Base-by-base conservation (phyloP, 2,113 vertebrate species). In the Rynchops niger region DNA sequence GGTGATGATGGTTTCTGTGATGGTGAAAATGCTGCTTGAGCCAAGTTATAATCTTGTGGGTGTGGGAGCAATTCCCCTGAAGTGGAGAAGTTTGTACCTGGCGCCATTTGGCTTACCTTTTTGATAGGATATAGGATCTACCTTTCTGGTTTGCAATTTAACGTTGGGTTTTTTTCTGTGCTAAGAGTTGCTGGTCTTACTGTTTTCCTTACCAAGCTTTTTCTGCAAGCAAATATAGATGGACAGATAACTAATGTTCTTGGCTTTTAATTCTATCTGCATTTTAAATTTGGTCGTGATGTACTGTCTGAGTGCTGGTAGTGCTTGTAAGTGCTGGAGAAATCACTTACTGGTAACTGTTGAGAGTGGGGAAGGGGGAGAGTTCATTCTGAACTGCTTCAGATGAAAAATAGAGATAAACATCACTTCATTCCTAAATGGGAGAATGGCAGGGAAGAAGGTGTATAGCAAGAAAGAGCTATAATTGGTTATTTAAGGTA, bases 131-230 rank as follows among this genome's bases (percentile, higher is more conserved):
- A 4, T 27, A 43, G 4, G 6, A 12, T 62, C 30, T 78, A 22
- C 16, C 10, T 62, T 61, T 79, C 73, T 45, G 32, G 12, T 32
- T 85, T 79, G 52, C 26, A 36, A 9, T 36, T 71, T 53, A 72
- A 25, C 3, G 2, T 15, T 4, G 36, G 4, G 59, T 49, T 23
- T 13, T 18, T 1, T 3, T 10, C 40, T 1, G 0, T 53, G 9
- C 22, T 36, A 17, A 29, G 23, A n/a, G 12, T 19, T 76, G 17
- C 25, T 62, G 2, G 9, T 66, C 2, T 27, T 52, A 25, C 2
- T 82, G 23, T 42, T 81, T 80, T 65, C 32, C 22, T 66, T 63
- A 29, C 12, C 9, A 18, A 4, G 3, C 1, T 8, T 32, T 7
- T 32, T 84, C 15, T 47, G 23, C 9, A 66, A 42, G 22, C 16